phyloP scores from a whole-genome alignment of 2,797 vertebrate genomes.

The Gymnoscopelus braueri region DNA sequence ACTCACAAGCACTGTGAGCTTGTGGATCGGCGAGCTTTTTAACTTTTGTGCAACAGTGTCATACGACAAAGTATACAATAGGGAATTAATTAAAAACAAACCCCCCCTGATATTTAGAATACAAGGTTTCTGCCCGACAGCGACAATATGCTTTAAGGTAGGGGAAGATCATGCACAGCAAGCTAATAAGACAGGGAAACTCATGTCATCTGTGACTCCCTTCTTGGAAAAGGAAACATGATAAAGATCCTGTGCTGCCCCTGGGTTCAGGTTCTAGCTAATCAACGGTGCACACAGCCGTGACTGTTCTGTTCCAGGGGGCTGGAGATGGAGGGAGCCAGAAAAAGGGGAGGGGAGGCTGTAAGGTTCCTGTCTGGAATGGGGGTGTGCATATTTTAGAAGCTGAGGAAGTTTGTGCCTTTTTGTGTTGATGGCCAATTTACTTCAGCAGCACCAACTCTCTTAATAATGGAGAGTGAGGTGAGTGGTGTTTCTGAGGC shows the following conservation, averaged over 20 bases:
- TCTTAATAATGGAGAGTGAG: constrained; percentile 66
- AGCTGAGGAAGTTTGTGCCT: constrained; percentile 28
- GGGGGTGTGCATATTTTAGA: constrained; percentile 23
- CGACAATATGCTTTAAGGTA: constrained; percentile 28
- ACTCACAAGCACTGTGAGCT: too few relatives aligned
- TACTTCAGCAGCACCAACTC: constrained; percentile 60
- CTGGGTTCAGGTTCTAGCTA: constrained; percentile 78
- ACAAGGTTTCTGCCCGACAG: too few relatives aligned
- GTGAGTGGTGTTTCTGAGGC: constrained; percentile 60
- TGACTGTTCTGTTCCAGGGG: constrained; percentile 81
- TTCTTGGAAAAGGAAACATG: constrained; percentile 61
- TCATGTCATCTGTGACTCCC: constrained; percentile 52
- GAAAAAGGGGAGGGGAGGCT: constrained; percentile 14
- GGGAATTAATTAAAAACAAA: too few relatives aligned
- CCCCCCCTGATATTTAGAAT: too few relatives aligned
- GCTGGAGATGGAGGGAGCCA: constrained; percentile 57
- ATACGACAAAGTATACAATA: too few relatives aligned
- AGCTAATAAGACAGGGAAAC: constrained; percentile 52
- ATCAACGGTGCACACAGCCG: constrained; percentile 80
- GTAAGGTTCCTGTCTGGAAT: constrained; percentile 58
- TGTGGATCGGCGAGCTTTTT: too few relatives aligned
- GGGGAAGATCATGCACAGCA: constrained; percentile 58
- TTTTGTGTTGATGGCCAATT: constrained; percentile 61
- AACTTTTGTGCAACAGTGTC: too few relatives aligned
- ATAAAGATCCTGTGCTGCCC: constrained; percentile 64